These are phyloP conservation scores for Stichodactyla mertensii DNA, from an alignment of 64 coral and sea anemone species.

Conservation along the genomic window DNA sequence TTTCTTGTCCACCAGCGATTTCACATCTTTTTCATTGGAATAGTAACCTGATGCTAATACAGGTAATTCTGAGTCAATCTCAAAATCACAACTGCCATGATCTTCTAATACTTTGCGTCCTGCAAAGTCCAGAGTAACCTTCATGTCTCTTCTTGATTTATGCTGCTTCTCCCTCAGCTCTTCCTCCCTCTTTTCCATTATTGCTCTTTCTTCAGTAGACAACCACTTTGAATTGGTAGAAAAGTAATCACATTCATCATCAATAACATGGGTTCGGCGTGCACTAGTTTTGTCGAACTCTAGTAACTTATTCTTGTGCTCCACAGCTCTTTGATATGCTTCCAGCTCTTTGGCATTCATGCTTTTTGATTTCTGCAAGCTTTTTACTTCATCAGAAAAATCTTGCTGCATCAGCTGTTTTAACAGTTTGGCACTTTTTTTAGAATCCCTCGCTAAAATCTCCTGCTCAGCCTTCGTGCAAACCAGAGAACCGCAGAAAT, in stretches of 20 bases:
- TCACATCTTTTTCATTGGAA: background rate
- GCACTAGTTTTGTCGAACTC: slow-evolving; percentile 92
- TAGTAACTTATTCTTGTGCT: slow-evolving; percentile 83
- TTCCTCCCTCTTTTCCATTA: slow-evolving; percentile 74
- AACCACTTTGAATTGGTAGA: slow-evolving; percentile 82
- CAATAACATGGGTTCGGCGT: slow-evolving; percentile 91
- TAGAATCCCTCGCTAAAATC: slow-evolving; percentile 81
- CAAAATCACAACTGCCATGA: slow-evolving; percentile 28
- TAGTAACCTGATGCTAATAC: slow-evolving; percentile 9
- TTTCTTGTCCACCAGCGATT: background rate
- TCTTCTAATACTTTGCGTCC: slow-evolving; percentile 86
- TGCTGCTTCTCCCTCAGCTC: slow-evolving; percentile 65
- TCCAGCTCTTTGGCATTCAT: slow-evolving; percentile 19
- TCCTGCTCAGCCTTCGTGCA: slow-evolving; percentile 82
- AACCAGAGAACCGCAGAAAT: slow-evolving; percentile 95
- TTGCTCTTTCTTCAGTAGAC: slow-evolving; percentile 60
- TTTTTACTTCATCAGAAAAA: slow-evolving; percentile 34
- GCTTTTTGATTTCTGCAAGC: slow-evolving; percentile 10
- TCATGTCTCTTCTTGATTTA: slow-evolving; percentile 73
- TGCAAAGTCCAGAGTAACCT: slow-evolving; percentile 93
- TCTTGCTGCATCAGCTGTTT: slow-evolving; percentile 65
- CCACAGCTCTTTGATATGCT: slow-evolving; percentile 69
- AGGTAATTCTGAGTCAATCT: slow-evolving; percentile 21
- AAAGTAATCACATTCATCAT: slow-evolving; percentile 98
- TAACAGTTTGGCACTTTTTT: slow-evolving; percentile 79